A percentile compares a stretch with the other conserved stretches of the same genome.
phyloP scores from a whole-genome alignment of 1,140 invertebrate genomes.

The Cryptotermes secundus region DNA sequence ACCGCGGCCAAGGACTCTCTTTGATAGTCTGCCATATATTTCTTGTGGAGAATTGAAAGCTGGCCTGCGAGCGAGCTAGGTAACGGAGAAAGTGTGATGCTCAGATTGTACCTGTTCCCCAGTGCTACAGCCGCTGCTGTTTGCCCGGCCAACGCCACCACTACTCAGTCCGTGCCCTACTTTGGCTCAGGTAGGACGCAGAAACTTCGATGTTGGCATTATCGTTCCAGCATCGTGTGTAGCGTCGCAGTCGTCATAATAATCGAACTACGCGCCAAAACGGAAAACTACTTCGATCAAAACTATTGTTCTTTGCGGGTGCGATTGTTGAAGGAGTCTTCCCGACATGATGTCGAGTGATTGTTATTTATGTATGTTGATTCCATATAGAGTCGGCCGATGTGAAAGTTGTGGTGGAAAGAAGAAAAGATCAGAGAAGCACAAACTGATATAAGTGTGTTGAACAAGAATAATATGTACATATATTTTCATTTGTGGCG shows the following conservation, averaged over 20 bases:
- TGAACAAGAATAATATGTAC: neutral
- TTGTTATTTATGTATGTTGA: neutral
- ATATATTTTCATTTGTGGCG: neutral
- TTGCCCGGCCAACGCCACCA: neutral
- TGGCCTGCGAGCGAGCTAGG: neutral
- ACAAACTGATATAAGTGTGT: neutral
- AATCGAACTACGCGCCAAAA: neutral
- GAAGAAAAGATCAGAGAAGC: neutral
- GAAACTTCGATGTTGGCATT: neutral
- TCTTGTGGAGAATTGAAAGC: constrained; percentile 6
- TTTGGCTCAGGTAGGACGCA: constrained; percentile 9
- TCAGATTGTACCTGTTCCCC: neutral
- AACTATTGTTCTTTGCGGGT: neutral
- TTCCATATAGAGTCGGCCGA: neutral
- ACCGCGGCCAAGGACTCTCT: neutral
- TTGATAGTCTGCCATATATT: neutral
- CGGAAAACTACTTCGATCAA: neutral
- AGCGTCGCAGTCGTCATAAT: neutral
- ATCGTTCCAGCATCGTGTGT: neutral
- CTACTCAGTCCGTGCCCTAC: constrained; percentile 4
- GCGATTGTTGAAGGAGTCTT: neutral
- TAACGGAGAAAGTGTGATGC: constrained; percentile 11
- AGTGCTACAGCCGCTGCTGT: constrained; percentile 1
- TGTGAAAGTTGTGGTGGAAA: neutral
- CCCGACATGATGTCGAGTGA: neutral